Evolutionary conservation across 2,113 vertebrate species (phyloP).

Genomic region (Eira barbara): DNA sequence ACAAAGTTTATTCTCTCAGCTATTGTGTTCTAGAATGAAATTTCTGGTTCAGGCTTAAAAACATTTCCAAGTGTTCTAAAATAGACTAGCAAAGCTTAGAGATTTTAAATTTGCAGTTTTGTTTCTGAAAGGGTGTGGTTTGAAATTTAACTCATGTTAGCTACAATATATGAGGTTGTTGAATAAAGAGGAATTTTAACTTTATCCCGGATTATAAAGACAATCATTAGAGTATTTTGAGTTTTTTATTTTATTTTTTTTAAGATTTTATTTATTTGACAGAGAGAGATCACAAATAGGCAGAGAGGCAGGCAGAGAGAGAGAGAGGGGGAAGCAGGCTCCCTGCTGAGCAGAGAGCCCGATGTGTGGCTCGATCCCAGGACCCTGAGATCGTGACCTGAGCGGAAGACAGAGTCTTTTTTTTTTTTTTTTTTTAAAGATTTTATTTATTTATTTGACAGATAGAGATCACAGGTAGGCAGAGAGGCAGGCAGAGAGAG

Average conservation of each 20-base stretch:
- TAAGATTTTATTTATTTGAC: no score
- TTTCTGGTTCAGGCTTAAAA: constrained; percentile 21
- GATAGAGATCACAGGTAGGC: no score
- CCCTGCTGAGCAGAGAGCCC: no score
- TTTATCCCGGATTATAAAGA: constrained; percentile 2
- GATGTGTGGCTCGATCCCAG: no score
- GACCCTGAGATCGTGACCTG: no score
- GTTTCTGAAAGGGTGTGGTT: constrained; percentile 52
- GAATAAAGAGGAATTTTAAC: neutral
- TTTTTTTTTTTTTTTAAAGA: no score
- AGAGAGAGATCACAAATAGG: no score
- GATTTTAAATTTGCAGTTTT: constrained; percentile 40
- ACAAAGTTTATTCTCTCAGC: neutral
- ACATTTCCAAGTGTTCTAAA: constrained; percentile 39
- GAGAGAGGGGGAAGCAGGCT: no score
- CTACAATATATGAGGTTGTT: neutral
- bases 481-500: no score
- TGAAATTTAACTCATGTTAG: constrained; percentile 42
- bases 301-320: no score
- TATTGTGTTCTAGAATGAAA: constrained; percentile 26
- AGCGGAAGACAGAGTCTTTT: no score
- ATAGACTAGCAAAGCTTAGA: constrained; percentile 47
- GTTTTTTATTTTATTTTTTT: neutral
- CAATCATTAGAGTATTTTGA: neutral
- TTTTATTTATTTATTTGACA: no score